Evolutionary conservation across 1,140 invertebrate species (phyloP), one percentile per base, ranked within the genome.

Genomic region (Ooceraea biroi): DNA sequence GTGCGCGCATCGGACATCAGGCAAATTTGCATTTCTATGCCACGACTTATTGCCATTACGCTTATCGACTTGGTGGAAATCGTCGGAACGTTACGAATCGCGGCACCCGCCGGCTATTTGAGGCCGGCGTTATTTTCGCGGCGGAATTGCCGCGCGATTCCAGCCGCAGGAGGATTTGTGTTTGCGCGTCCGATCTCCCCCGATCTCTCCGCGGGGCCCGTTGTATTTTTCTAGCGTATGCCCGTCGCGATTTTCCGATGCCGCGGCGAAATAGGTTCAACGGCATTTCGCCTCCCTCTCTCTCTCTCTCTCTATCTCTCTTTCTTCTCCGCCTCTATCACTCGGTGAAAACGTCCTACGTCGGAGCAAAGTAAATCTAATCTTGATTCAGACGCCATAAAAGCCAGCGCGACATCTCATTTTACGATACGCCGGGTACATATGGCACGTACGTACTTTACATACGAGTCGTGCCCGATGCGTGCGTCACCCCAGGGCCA

Each of bases 311-410:
- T 30, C 55, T 57, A n/a, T 22, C 55, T 57, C 55, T 63, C 60
- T 41, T n/a, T 83, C 58, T 30, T 41, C 72, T 7, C 12, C 36
- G 36, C 2, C 52, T 10, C 10, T n/a, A 19, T 41, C 22, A 63
- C 60, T 50, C 65, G 63, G 69, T 82, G 78, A 85, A 86, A 87
- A 82, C 65, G 72, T 85, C 87, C 66, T 86, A 86, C 63, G 85
- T 65, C 82, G 30, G 76, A 65, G 80, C 66, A 91, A 92, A 92
- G 91, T 93, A 92, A 93, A 93, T 93, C 91, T 93, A 93, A 93
- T 93, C 92, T 92, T 91, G 90, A 93, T 93, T 91, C 91, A 88
- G 88, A 69, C 85, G 87, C 80, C 86, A 93, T 93, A 92, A 93
- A 92, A 92, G 90, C 87, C 83, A 84, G 84, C 73, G 88, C 90